Base-by-base conservation (phyloP, 2,113 vertebrate genomes). In the Serilophus lunatus region DNA sequence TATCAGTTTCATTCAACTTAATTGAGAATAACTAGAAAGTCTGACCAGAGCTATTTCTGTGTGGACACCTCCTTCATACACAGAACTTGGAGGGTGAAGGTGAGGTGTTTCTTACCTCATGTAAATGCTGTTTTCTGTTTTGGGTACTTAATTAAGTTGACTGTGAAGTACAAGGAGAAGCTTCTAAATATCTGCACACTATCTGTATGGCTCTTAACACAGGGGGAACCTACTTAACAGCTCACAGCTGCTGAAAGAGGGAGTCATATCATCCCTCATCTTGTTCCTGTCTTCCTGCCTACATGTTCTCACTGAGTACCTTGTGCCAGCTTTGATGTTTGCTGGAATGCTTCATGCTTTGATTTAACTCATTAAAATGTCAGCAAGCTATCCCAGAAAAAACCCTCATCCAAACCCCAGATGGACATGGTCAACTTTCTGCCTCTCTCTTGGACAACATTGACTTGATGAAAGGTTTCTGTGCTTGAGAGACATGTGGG, bases 261-360 rank as follows among this genome's bases (percentile, higher is more conserved):
- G 90, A 74, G 15, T 90, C 25, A 2, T 22, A 29, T 60, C 50
- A 69, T 74, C 56, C n/a, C 64, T n/a, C 63, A 38, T 35, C 49
- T 84, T 19, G 9, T 36, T 81, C 56, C 64, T 44, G 17, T 63
- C 47, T 82, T 88, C 53, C 94, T 94, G 68, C 90, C 40, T 61
- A 49, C 87, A 8, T 82, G 29, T 92, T 85, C 51, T 74, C 64
- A 28, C 25, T 2, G 6, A 47, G 42, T 35, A 78, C 40, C 36
- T 92, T 78, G 65, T 93, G 74, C 64, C 65, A 85, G 85, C 38
- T 88, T 90, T 82, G 63, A 51, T 69, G 51, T 29, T 74, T 81
- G 88, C 72, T 95, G 82, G 51, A 84, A 81, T 74, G 38, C 60
- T 89, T 26, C 13, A 1, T 88, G 45, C 42, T 81, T 89, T 61